Base-by-base conservation (phyloP, 2,113 vertebrate genomes). In the Polyodon spathula region DNA sequence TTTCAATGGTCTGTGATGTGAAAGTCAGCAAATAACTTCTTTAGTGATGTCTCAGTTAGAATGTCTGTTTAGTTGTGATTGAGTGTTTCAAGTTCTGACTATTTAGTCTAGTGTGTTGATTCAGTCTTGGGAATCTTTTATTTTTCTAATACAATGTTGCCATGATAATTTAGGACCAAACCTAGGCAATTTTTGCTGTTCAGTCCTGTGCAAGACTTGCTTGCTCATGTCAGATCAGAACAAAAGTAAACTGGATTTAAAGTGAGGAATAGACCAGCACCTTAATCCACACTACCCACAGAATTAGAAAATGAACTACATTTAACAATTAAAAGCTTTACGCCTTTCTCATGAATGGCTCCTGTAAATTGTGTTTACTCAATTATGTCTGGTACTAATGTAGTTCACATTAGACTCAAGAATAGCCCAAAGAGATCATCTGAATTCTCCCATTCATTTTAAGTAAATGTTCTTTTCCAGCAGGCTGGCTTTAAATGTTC, bases 341-440 rank as follows among this genome's bases (percentile, higher is more conserved):
- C 27, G 59, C 62, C 12, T 68, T 64, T 66, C 63, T 56, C 62
- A 58, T 73, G 66, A 77, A 63, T 74, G 56, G 54, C 60, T 48
- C 48, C 55, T 60, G 38, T 68, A 73, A 71, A 64, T 66, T 62
- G 62, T 71, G 72, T 82, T 76, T 68, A 38, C 57, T 62, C 16
- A 15, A 58, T 48, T 43, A 61, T 70, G 50, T 55, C 65, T 59
- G 39, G 8, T 63, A 27, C 27, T 27, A n/a, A n/a, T n/a, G 27
- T 27, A 27, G 27, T 46, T 46, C 44, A 46, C 44, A 46, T 46
- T 63, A 57, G 55, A 66, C 39, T 61, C 64, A 68, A 56, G 56
- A 17, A 61, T 40, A 40, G 48, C 56, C 41, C 50, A 56, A 61
- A 46, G 44, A 46, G 44, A 27, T 27, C 27, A 27, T 27, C 55